Evolutionary conservation across 2,113 vertebrate species (phyloP).

Genomic region (Perccottus glenii): DNA sequence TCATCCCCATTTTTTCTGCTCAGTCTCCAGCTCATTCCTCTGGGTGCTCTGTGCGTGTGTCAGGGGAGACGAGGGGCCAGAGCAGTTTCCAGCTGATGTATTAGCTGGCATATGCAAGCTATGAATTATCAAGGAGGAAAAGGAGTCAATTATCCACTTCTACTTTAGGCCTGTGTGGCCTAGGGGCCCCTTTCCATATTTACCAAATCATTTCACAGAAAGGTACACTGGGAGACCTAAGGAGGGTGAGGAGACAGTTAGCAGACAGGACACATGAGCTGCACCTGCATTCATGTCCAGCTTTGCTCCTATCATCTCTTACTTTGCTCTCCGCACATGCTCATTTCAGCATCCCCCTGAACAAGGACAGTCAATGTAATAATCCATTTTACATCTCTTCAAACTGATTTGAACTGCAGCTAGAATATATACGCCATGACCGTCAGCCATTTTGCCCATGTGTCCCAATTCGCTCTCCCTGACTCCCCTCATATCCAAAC

Average conservation of each 20-base stretch:
- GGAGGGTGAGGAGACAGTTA: slow-evolving; percentile 50
- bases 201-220: slow-evolving; percentile 89
- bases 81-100: slow-evolving; percentile 89
- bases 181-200: slow-evolving; percentile 90
- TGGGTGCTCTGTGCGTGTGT: slow-evolving; percentile 51
- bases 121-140: slow-evolving; percentile 97
- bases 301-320: slow-evolving; percentile 14
- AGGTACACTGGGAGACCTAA: slow-evolving; percentile 61
- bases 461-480: slow-evolving; percentile 77
- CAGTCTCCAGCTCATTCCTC: slow-evolving; percentile 79
- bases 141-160: slow-evolving; percentile 99
- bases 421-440: slow-evolving; percentile 69
- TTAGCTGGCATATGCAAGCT: slow-evolving; percentile 99
- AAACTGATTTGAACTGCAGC: slow-evolving; percentile 68
- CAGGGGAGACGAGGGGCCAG: slow-evolving; percentile 66
- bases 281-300: slow-evolving; percentile 30
- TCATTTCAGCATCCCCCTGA: slow-evolving; percentile 30
- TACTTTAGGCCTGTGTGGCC: slow-evolving; percentile 95
- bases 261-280: slow-evolving; percentile 13
- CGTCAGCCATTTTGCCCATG: slow-evolving; percentile 74
- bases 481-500: slow-evolving; percentile 76
- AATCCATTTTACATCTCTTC: slow-evolving; percentile 78
- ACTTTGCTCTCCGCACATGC: slow-evolving; percentile 31
- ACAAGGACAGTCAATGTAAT: slow-evolving; percentile 65
- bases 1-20: slow-evolving; percentile 82